Evolutionary conservation across 2,797 vertebrate genomes (phyloP).

Genomic region (Manis crassicaudata): DNA sequence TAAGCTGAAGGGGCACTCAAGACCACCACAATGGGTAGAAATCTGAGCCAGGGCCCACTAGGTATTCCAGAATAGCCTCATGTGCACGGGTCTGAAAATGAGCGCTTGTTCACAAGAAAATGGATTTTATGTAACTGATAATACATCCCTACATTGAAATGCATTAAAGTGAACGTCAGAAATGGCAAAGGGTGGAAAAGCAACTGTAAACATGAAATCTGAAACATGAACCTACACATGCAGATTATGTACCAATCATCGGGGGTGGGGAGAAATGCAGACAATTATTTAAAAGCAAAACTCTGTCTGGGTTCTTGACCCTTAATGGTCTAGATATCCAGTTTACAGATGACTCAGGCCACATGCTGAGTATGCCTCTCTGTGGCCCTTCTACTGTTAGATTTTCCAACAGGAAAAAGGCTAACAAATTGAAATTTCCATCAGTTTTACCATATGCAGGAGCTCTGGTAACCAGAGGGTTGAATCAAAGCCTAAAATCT

Average conservation of each 20-base stretch:
- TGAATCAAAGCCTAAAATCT: conserved; percentile 66
- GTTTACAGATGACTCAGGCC: conserved; percentile 31
- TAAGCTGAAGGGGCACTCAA: background rate
- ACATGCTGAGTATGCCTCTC: conserved; percentile 31
- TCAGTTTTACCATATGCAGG: conserved; percentile 58
- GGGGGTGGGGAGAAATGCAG: conserved; percentile 68
- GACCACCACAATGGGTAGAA: background rate
- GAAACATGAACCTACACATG: conserved; percentile 65
- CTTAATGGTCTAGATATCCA: conserved; percentile 68
- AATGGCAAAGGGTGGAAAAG: conserved; percentile 64
- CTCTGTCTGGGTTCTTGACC: conserved; percentile 57
- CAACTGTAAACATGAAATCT: conserved; percentile 58
- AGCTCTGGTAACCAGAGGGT: conserved; percentile 64
- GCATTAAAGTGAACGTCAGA: conserved; percentile 49
- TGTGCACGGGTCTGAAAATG: background rate
- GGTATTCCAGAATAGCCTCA: background rate
- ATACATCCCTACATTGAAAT: background rate
- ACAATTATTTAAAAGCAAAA: conserved; percentile 78
- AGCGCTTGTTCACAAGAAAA: background rate
- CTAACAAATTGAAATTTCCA: conserved; percentile 57
- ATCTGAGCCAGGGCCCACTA: background rate
- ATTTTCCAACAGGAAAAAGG: conserved; percentile 58
- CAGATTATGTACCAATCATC: conserved; percentile 77
- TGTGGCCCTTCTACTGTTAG: conserved; percentile 62
- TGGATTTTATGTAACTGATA: background rate